These are phyloP conservation scores for Microctenopoma steveboyesi DNA, from an alignment of 2,797 vertebrate species.

Conservation along the genomic window DNA sequence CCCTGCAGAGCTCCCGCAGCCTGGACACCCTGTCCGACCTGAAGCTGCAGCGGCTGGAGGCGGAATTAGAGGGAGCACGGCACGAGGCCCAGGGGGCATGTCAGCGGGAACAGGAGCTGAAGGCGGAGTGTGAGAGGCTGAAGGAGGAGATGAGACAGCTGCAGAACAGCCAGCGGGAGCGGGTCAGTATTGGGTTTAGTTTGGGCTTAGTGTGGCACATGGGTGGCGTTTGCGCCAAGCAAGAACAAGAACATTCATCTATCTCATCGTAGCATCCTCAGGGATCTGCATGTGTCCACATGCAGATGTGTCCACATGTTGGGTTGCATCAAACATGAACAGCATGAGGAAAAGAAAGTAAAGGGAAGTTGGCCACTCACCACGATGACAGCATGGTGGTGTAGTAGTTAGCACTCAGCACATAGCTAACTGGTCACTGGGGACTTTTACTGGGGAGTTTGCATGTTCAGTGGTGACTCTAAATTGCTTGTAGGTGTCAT, in stretches of 20 bases:
- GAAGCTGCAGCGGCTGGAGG: slow-evolving; percentile 88
- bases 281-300: no score
- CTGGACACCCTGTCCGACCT: slow-evolving; percentile 88
- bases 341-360: no score
- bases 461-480: no score
- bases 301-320: no score
- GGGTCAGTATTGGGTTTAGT: slow-evolving; percentile 73
- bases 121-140: slow-evolving; percentile 89
- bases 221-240: not conserved
- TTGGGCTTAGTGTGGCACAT: not conserved
- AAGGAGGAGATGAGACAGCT: slow-evolving; percentile 91
- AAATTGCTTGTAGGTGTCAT: no score
- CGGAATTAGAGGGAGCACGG: slow-evolving; percentile 90
- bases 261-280: no score
- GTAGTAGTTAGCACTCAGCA: no score
- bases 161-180: slow-evolving; percentile 89
- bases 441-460: no score
- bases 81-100: slow-evolving; percentile 92
- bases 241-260: not conserved
- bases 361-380: no score
- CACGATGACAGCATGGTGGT: no score
- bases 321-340: no score
- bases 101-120: slow-evolving; percentile 91
- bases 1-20: slow-evolving; percentile 89
- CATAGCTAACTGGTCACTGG: no score